phyloP scores from a whole-genome alignment of 2,113 vertebrate species.

The Clarias gariepinus region DNA sequence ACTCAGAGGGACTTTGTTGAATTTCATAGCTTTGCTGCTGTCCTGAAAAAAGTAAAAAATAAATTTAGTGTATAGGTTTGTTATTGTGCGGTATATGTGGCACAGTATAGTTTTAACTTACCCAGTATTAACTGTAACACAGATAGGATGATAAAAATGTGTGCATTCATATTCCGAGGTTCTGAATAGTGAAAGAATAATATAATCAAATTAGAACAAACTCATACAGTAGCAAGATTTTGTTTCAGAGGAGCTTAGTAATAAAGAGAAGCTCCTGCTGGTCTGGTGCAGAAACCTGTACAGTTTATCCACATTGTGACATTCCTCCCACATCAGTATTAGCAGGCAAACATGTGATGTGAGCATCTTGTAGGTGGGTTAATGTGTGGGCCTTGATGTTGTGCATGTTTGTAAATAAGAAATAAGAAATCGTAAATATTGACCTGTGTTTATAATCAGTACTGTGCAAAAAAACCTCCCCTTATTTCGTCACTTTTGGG shows the following conservation, averaged over 20 bases:
- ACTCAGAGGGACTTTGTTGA: conserved; percentile 9
- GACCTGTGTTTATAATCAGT: neutral
- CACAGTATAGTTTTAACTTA: neutral
- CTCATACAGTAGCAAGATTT: neutral
- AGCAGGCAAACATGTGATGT: neutral
- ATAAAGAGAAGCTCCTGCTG: neutral
- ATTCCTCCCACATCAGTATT: neutral
- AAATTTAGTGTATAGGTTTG: neutral
- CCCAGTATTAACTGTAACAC: neutral
- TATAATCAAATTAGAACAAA: neutral
- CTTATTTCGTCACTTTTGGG: too few species aligned
- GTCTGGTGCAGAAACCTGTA: neutral
- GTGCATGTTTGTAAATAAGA: neutral
- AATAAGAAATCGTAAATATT: neutral
- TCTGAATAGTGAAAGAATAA: neutral
- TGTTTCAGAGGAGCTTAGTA: neutral
- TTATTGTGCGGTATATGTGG: neutral
- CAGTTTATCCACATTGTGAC: neutral
- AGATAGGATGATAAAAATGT: neutral
- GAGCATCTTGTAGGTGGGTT: neutral
- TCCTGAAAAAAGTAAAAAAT: neutral
- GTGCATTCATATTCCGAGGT: neutral
- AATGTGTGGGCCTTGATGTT: neutral
- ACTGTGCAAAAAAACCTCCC: too few species aligned
- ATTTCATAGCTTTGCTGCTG: neutral